These are phyloP conservation scores for Onychomys leucogaster DNA, from an alignment of 2,797 vertebrate genomes.

Conservation along the genomic window DNA sequence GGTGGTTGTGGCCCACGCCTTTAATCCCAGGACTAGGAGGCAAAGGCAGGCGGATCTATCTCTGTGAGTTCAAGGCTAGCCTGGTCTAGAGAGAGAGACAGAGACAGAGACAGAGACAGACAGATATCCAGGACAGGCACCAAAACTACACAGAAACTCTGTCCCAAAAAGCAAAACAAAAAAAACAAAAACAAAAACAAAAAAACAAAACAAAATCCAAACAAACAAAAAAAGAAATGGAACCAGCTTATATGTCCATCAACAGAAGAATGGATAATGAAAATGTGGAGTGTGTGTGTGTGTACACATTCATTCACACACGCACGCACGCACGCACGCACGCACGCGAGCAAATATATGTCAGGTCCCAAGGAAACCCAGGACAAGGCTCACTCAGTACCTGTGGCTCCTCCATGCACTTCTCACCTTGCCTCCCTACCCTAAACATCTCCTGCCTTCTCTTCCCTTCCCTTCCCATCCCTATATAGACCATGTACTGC, in stretches of 20 bases:
- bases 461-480: background rate
- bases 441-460: background rate
- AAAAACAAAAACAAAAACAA: too few relatives aligned
- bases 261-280: background rate
- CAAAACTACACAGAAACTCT: too few relatives aligned
- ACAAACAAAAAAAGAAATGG: background rate
- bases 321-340: background rate
- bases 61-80: too few relatives aligned
- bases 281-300: background rate
- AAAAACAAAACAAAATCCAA: too few relatives aligned
- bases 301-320: too few relatives aligned
- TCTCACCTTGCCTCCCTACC: background rate
- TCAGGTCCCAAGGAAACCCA: background rate
- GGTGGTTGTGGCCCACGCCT: too few relatives aligned
- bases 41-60: too few relatives aligned
- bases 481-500: background rate
- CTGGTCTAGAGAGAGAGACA: too few relatives aligned
- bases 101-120: too few relatives aligned
- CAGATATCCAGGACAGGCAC: too few relatives aligned
- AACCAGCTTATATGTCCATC: background rate
- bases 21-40: too few relatives aligned
- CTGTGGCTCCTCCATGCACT: background rate
- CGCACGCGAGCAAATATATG: background rate
- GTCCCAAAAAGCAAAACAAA: too few relatives aligned
- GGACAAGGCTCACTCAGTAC: background rate